Evolutionary conservation across 1,140 invertebrate species (phyloP).

Genomic region (Phortica variegata): DNA sequence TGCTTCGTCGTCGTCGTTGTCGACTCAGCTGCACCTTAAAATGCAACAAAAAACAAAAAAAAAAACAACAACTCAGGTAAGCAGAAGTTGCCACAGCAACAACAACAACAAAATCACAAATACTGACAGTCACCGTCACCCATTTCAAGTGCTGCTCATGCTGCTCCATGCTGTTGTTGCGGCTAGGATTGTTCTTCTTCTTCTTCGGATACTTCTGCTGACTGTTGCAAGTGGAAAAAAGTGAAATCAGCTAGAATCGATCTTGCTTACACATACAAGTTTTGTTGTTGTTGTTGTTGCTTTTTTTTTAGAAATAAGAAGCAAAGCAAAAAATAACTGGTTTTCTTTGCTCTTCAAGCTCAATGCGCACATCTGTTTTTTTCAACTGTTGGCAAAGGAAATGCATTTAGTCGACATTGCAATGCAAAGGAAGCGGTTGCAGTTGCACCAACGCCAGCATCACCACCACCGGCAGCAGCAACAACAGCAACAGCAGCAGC

Average conservation of each 20-base stretch:
- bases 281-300: slow-evolving; percentile 29
- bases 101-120: too few species aligned
- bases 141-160: slow-evolving; percentile 17
- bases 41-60: slow-evolving; percentile 11
- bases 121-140: slow-evolving; percentile 3
- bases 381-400: slow-evolving; percentile 21
- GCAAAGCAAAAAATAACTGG: slow-evolving; percentile 25
- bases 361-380: slow-evolving; percentile 23
- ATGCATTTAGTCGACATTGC: too few species aligned
- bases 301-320: background rate
- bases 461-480: slow-evolving; percentile 9
- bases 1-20: too few species aligned
- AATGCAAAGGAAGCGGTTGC: slow-evolving; percentile 11
- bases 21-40: slow-evolving; percentile 35
- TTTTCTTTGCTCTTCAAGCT: slow-evolving; percentile 22
- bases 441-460: slow-evolving; percentile 16
- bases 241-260: slow-evolving; percentile 54
- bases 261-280: slow-evolving; percentile 48
- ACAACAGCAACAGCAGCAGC: slow-evolving; percentile 1
- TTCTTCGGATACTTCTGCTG: background rate
- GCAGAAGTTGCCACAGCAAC: too few species aligned
- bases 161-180: slow-evolving; percentile 23
- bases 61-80: background rate
- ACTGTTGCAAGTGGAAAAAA: slow-evolving; percentile 28
- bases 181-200: too few species aligned